Evolutionary conservation across 2,113 vertebrate genomes (phyloP).

Genomic region (Pao palembangensis): DNA sequence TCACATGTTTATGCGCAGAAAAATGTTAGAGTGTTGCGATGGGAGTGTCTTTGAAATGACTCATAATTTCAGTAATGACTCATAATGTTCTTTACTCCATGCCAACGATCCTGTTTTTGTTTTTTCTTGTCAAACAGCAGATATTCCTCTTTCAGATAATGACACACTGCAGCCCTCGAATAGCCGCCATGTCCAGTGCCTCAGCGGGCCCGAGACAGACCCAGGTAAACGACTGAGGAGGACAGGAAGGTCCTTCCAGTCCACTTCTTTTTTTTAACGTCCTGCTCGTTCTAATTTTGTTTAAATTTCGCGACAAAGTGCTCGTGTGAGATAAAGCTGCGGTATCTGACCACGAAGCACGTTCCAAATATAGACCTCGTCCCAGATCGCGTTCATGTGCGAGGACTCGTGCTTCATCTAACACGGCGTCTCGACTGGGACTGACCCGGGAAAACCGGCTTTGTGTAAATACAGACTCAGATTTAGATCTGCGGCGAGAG

Average conservation of each 20-base stretch:
- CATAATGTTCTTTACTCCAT: conserved; percentile 42
- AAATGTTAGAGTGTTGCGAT: conserved; percentile 24
- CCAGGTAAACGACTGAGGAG: too few relatives aligned
- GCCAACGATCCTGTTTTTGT: conserved; percentile 10
- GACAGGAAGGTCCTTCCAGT: background rate
- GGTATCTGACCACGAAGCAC: background rate
- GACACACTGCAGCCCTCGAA: conserved; percentile 27
- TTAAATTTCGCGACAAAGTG: background rate
- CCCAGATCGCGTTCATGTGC: background rate
- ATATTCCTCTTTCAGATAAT: conserved; percentile 42
- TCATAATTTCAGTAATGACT: conserved; percentile 61
- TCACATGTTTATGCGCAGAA: conserved; percentile 2
- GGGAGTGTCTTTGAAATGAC: conserved; percentile 52
- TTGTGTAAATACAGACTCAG: conserved; percentile 64
- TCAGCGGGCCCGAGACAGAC: conserved; percentile 1
- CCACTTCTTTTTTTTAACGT: background rate
- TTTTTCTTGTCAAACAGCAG: conserved; percentile 11
- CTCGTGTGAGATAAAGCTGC: conserved; percentile 4
- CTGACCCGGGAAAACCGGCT: conserved; percentile 49
- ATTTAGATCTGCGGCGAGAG: conserved; percentile 62
- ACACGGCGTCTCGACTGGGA: conserved; percentile 14
- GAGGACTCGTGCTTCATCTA: conserved; percentile 17
- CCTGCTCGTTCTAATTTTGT: background rate
- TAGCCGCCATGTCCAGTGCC: conserved; percentile 19
- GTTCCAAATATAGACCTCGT: conserved; percentile 23